A percentile compares a stretch with the other conserved stretches of the same genome.
phyloP scores from a whole-genome alignment of 2,113 vertebrate species.

The Sterrhoptilus dennistouni region DNA sequence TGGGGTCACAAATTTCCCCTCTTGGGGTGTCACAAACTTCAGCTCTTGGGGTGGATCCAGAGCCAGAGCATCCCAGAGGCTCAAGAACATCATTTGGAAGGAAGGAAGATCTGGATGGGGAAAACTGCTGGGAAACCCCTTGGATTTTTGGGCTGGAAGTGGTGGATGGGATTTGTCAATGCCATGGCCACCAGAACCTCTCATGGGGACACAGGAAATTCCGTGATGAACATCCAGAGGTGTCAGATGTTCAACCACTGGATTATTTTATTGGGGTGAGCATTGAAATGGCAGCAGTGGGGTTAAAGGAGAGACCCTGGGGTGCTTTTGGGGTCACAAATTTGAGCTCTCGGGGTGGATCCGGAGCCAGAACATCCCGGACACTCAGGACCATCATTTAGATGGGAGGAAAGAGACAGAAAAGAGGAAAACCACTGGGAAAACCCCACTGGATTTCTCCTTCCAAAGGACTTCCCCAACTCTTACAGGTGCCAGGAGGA shows the following conservation, averaged over 20 bases:
- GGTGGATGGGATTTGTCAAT: not conserved
- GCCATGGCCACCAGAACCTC: not conserved
- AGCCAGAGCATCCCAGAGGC: not conserved
- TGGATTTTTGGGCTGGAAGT: not conserved
- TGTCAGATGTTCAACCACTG: accelerated
- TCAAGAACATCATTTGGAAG: too few species aligned
- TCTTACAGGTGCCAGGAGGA: conserved; percentile 35
- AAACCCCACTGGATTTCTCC: not conserved
- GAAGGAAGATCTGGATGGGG: not conserved
- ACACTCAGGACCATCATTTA: not conserved
- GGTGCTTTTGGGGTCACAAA: not conserved
- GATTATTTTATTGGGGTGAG: not conserved
- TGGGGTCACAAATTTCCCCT: not conserved
- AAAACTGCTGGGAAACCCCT: not conserved
- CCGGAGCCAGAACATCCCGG: not conserved
- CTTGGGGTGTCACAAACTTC: too few species aligned
- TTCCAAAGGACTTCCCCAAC: not conserved
- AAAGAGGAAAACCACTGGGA: not conserved
- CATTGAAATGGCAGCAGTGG: accelerated
- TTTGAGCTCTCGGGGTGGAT: not conserved
- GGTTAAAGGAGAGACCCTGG: not conserved
- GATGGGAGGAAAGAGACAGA: accelerated
- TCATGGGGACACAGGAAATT: accelerated
- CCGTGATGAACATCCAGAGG: accelerated
- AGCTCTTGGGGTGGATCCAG: not conserved